Conservation (phyloP, 2,797 vertebrate genomes). For the Chiroxiphia lanceolata region DNA sequence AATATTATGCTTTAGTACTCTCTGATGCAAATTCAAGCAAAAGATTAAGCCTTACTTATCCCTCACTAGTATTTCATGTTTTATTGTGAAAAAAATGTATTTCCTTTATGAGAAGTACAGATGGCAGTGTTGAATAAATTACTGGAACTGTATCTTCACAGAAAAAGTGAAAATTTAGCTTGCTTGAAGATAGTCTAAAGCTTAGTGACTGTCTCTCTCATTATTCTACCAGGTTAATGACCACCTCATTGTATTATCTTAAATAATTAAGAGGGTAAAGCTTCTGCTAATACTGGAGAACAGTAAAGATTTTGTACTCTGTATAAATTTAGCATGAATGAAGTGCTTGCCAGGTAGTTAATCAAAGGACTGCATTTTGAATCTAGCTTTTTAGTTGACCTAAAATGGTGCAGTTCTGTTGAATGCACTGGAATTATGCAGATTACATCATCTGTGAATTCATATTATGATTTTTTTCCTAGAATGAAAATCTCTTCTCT, state of each 20-base stretch:
- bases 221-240: constrained; percentile 18
- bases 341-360: not conserved
- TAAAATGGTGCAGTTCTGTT: not conserved
- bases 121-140: constrained; percentile 64
- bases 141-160: not conserved
- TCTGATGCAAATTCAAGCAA: not conserved
- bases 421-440: not conserved
- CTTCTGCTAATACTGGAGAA: not conserved
- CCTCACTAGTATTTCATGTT: not conserved
- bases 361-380: not conserved
- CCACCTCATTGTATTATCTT: constrained; percentile 1
- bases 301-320: not conserved
- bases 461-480: not conserved
- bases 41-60: not conserved
- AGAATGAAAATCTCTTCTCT: not conserved
- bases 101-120: constrained; percentile 21
- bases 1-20: not conserved
- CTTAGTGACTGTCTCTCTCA: not conserved
- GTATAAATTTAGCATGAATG: not conserved
- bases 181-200: not conserved
- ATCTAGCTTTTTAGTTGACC: not conserved
- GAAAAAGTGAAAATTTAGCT: not conserved
- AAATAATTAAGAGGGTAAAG: constrained; percentile 46
- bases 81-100: not conserved
- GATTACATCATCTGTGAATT: not conserved